Conservation (phyloP, 2,888 invertebrate genomes). For the Leucophora obtusa region DNA sequence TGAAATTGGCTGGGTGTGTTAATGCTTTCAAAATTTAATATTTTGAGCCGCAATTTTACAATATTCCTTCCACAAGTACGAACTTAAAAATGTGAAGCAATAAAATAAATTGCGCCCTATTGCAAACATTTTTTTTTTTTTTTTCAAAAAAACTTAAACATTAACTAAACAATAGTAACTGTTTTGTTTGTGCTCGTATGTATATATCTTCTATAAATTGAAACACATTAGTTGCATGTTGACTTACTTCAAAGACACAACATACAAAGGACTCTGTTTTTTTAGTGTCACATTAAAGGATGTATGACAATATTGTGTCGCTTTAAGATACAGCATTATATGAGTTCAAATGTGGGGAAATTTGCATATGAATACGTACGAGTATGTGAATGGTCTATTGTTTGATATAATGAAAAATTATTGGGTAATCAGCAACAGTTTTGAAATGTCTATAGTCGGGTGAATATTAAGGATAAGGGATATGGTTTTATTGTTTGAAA, state of each 20-base stretch:
- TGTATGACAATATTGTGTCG: slow-evolving; percentile 61
- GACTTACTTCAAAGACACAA: slow-evolving; percentile 55
- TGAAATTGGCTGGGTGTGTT: too few relatives aligned
- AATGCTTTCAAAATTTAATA: too few relatives aligned
- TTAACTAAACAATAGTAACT: slow-evolving; percentile 53
- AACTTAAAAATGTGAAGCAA: neutral
- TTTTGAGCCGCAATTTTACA: too few relatives aligned
- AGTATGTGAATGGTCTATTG: slow-evolving; percentile 47
- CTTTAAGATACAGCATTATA: slow-evolving; percentile 36
- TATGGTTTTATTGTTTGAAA: slow-evolving; percentile 44
- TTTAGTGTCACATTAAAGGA: slow-evolving; percentile 55
- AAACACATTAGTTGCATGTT: slow-evolving; percentile 64
- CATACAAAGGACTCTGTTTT: slow-evolving; percentile 52
- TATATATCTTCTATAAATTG: slow-evolving; percentile 42
- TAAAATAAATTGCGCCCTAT: neutral
- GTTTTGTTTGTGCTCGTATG: slow-evolving; percentile 22
- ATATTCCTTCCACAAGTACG: neutral
- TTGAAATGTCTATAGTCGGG: slow-evolving; percentile 35
- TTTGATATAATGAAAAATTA: slow-evolving; percentile 61
- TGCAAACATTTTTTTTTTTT: neutral
- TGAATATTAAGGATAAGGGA: slow-evolving; percentile 28
- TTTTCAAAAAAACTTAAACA: slow-evolving; percentile 46
- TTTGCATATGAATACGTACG: slow-evolving; percentile 58
- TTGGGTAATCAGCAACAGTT: slow-evolving; percentile 61
- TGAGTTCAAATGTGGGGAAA: slow-evolving; percentile 48